Base-by-base conservation (phyloP, 1,140 invertebrate species). In the Tribolium castaneum region DNA sequence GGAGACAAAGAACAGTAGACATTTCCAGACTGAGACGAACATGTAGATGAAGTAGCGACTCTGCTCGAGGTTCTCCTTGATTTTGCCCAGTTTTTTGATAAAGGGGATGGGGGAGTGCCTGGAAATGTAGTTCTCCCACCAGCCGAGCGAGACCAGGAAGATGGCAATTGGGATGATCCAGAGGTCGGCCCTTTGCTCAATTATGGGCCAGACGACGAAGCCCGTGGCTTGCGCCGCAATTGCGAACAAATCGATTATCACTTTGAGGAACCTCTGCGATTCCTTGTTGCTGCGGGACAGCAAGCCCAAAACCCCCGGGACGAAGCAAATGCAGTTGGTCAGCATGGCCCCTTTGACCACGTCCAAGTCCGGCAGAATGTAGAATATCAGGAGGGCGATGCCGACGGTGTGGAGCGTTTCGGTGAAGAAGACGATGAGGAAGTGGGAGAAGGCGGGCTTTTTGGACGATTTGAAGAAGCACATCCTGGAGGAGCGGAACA, bases 51-150 rank as follows among this genome's bases (percentile, higher is more conserved):
- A 98, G 84, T 98, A 98, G 70, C 96, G 89, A 0, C 94, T 95
- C 50, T 90, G 86, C 66, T 91, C 91, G 70, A 98, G 87, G 78
- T 94, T 91, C 54, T 97, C 94, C 84, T 96, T 96, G 14, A 97
- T 90, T 83, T 92, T 91, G 22, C 93, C 94, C 52, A 97, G 86
- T n/a, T 91, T 90, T 83, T 93, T 93, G 14, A 98, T 92, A 54
- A 96, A 89, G 52, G 91, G 94, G 76, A 96, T 90, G 0, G 94
- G 92, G 79, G 95, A 96, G 72, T 94, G 91, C 79, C 91, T 90
- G 22, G 95, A 94, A 0, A 97, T 95, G 84, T 96, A 99, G 88
- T 99, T 99, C 87, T 99, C 97, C 97, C 97, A 99, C 95, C 96
- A 99, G 19, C 95, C 94, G 25, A 96, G 91, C 2, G 97, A 98